Evolutionary conservation across 1,140 invertebrate species (phyloP), one percentile per base, ranked within the genome.

Genomic region (Magallana ariakensis): DNA sequence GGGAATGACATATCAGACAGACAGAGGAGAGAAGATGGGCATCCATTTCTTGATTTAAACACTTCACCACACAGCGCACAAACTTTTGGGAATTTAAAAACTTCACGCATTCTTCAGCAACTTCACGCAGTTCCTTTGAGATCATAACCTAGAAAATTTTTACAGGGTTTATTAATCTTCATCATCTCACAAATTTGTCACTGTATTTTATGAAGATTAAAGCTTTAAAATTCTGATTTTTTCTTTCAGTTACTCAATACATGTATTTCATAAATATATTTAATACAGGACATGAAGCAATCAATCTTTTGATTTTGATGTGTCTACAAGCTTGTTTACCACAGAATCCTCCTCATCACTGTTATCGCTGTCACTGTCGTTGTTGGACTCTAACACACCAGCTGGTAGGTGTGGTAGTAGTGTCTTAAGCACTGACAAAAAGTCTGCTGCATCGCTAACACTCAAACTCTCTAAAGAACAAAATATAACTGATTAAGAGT

Each of bases 1-100:
- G 94, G 94, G 97, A 96, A 94, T 98, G 97, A 91, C 97, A 97
- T 11, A 98, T 95, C 91, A 96, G 95, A 87, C 97, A 97, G 83
- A 98, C 94, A 9, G 96, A 95, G 16, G 93, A 90, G 16, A 95
- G 87, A n/a, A 91, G 82, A 46, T 88, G 56, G 1, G 83, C 88
- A 15, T 92, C 89, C 11, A 83, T 85, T 16, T 87, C 83, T 54
- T 90, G 85, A 33, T 83, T 88, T 46, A 92, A 84, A 82, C 89
- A 85, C 22, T 85, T 87, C 15, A 92, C 88, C 26, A 93, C 88
- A 87, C 91, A 89, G 15, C 90, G 89, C 0, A 93, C 88, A 86
- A 92, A 90, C n/a, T 87, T 89, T 11, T 88, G 86, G 9, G 92
- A 92, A 86, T 94, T 91, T 16, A 94, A 62, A 22, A 91, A 84